Conservation (phyloP, 1,140 invertebrate genomes). For the Gonioctena quinquepunctata region DNA sequence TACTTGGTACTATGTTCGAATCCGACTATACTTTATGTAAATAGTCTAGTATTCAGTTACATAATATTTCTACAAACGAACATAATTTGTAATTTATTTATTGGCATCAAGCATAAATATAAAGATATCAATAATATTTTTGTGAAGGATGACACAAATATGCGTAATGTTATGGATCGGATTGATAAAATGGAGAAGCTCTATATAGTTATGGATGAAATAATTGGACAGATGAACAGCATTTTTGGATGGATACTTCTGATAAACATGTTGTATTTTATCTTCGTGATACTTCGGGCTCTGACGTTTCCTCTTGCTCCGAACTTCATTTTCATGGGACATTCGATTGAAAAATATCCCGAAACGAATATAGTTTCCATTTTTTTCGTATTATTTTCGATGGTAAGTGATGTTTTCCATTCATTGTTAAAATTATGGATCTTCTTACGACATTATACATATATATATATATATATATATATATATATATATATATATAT, state of each 20-base stretch:
- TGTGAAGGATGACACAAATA: background rate
- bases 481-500: too few relatives aligned
- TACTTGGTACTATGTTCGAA: background rate
- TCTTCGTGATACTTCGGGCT: too few relatives aligned
- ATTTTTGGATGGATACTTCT: background rate
- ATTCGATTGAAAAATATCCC: too few relatives aligned
- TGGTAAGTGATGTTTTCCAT: too few relatives aligned
- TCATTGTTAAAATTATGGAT: too few relatives aligned
- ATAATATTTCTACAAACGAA: background rate
- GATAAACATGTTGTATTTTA: background rate
- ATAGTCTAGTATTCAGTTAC: background rate
- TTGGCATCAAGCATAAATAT: background rate
- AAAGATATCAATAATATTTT: background rate
- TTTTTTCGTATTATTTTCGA: too few relatives aligned
- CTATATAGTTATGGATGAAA: background rate
- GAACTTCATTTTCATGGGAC: too few relatives aligned
- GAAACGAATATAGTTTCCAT: too few relatives aligned
- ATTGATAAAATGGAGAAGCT: background rate
- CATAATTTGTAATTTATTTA: background rate
- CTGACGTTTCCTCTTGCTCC: background rate
- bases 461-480: too few relatives aligned
- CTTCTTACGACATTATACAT: too few relatives aligned
- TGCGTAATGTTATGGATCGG: background rate
- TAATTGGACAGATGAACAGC: background rate
- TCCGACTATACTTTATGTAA: background rate